Base-by-base conservation (phyloP, 2,797 vertebrate genomes). In the Apogon talboti region DNA sequence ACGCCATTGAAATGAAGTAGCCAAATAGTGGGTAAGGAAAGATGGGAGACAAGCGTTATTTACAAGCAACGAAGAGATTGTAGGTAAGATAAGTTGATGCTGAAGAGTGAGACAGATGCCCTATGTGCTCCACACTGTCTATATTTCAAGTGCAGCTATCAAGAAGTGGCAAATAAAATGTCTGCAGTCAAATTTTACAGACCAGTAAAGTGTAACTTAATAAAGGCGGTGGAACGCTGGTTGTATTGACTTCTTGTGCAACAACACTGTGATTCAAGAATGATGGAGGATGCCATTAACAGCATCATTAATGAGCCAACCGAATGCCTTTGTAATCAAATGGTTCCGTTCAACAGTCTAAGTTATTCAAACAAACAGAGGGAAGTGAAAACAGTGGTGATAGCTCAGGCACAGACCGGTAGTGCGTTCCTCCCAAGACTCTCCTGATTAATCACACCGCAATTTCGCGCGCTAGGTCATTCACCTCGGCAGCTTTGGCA, bases 161-260 rank as follows among this genome's bases (percentile, higher is more conserved):
- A 62, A 76, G 81, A 83, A 75, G 76, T 81, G 86, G 60, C 87
- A 89, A 89, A 90, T 91, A 88, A 92, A 92, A 87, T 38, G 83
- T 82, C 85, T 76, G 81, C 88, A 90, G 83, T 91, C 84, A 87
- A 81, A 89, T 91, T 92, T 91, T 89, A 91, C 92, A 90, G 87
- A 82, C 79, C 89, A 86, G 83, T 91, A 90, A 91, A 91, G 86
- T 87, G 88, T 87, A 89, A 87, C 82, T 87, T 88, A 85, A 92
- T 89, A 89, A 91, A 84, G 78, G 83, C 57, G 14, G 59, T 62
- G 77, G 70, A 82, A 81, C 56, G 81, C 43, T 42, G 21, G 28
- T 56, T 47, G 78, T 81, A 87, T 85, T 70, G 88, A 85, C 82
- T 76, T 79, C 74, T 74, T 73, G 81, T 70, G 79, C 71, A 84